These are phyloP conservation scores for Otolemur garnettii DNA, from an alignment of 2,113 vertebrate genomes.

Conservation along the genomic window DNA sequence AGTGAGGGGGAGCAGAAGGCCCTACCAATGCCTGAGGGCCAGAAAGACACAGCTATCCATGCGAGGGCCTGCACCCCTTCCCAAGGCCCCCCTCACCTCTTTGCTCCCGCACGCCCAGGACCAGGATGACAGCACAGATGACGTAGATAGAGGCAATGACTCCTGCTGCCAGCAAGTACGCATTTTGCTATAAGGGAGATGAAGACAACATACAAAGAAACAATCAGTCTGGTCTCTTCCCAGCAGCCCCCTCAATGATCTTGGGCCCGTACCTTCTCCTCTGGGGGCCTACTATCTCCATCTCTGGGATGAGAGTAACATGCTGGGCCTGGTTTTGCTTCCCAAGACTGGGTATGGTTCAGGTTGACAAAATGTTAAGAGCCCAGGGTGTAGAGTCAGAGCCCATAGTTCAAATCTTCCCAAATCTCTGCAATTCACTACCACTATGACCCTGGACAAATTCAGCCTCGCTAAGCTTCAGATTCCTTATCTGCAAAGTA, in stretches of 20 bases:
- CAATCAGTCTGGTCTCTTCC: constrained; percentile 30
- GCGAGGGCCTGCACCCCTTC: background rate
- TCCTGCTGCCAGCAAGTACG: constrained; percentile 94
- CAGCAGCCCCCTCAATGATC: background rate
- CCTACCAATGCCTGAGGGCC: background rate
- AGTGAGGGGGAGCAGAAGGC: constrained; percentile 6
- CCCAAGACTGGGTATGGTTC: background rate
- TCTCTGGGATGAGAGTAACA: background rate
- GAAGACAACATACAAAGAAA: constrained; percentile 20
- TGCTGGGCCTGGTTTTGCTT: background rate
- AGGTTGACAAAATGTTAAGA: constrained; percentile 1
- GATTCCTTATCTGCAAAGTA: constrained; percentile 38
- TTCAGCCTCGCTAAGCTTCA: background rate
- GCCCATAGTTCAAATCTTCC: background rate
- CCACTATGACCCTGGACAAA: background rate
- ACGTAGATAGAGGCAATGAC: constrained; percentile 94
- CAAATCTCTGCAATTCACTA: background rate
- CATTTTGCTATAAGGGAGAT: constrained; percentile 87
- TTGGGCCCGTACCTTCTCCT: background rate
- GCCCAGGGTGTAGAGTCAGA: background rate
- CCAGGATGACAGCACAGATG: constrained; percentile 91
- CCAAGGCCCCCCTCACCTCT: constrained; percentile 88
- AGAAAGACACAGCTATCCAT: background rate
- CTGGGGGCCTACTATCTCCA: constrained; percentile 25
- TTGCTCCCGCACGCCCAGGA: constrained; percentile 92